Base-by-base conservation (phyloP, 2,797 vertebrate genomes). In the Molossus molossus region DNA sequence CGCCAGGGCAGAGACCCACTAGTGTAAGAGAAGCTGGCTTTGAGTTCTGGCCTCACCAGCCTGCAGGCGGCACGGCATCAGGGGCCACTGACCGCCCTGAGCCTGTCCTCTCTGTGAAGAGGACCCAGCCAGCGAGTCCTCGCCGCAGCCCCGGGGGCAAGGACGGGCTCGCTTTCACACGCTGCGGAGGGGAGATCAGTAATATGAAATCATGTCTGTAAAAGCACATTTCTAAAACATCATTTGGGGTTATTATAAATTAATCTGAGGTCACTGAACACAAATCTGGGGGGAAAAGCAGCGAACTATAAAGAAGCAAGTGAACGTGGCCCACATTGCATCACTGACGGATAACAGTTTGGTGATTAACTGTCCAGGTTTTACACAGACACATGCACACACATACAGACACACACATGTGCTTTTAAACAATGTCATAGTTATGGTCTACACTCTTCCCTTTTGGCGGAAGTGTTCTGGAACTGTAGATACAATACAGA, bases 271-370 rank as follows among this genome's bases (percentile, higher is more conserved):
- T 76, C 82, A 76, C 40, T 75, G 62, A 81, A 79, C 45, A 94
- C 33, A 90, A 94, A 57, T 50, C 11, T n/a, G 2, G 15, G 40
- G 4, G 6, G 2, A 1, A 4, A 60, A 62, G 21, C 69, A 76
- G 67, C 5, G 45, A 79, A 87, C 55, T 69, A 79, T 40, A 89
- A 95, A 87, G 83, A 91, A 87, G 64, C 82, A 82, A 65, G 67
- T 50, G 20, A 90, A 79, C 55, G 27, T 48, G 27, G 27, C 5
- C 72, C 67, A 14, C 21, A 33, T 83, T 76, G 23, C 37, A 50
- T 76, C 73, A 14, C 20, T 21, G 86, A 50, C 17, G 23, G 60
- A 37, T 48, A 50, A 29, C 10, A 57, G 73, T 87, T 65, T 67
- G 57, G 58, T 18, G 50, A 80, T 57, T 80, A 50, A 29, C 5